Conservation (phyloP, 2,888 invertebrate species). For the Enchytraeus crypticus region DNA sequence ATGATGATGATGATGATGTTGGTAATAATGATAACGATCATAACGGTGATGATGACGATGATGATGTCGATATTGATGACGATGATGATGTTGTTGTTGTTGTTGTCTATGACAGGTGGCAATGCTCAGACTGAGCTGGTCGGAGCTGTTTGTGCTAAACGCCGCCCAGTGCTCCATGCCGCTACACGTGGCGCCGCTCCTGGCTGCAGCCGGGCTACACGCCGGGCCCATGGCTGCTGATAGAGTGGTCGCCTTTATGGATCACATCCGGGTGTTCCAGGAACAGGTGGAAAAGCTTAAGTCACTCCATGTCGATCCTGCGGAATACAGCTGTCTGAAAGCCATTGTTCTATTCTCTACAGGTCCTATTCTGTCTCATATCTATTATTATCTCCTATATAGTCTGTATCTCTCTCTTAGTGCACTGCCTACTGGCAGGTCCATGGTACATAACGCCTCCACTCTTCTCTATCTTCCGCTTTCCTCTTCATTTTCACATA, state of each 20-base stretch:
- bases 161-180: constrained; percentile 98
- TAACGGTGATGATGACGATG: neutral
- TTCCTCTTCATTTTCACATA: too few species aligned
- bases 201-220: constrained; percentile 82
- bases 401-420: too few species aligned
- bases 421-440: too few species aligned
- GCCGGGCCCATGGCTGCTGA: constrained; percentile 94
- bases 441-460: too few species aligned
- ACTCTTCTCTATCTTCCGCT: too few species aligned
- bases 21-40: too few species aligned
- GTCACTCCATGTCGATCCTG: constrained; percentile 91
- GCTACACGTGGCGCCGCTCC: constrained; percentile 83
- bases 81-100: too few species aligned
- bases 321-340: constrained; percentile 97
- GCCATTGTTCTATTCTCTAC: constrained; percentile 98
- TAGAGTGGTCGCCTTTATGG: constrained; percentile 72
- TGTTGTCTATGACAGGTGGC: too few species aligned
- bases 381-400: too few species aligned
- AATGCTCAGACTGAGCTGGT: constrained; percentile 86
- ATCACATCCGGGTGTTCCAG: constrained; percentile 37
- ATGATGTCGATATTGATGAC: too few species aligned
- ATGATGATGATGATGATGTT: neutral
- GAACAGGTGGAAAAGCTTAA: constrained; percentile 97
- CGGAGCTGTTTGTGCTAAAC: constrained; percentile 91
- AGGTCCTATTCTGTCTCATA: too few species aligned